Evolutionary conservation across 2,113 vertebrate genomes (phyloP), one percentile per base, ranked within the genome.

Genomic region (Prinia subflava): DNA sequence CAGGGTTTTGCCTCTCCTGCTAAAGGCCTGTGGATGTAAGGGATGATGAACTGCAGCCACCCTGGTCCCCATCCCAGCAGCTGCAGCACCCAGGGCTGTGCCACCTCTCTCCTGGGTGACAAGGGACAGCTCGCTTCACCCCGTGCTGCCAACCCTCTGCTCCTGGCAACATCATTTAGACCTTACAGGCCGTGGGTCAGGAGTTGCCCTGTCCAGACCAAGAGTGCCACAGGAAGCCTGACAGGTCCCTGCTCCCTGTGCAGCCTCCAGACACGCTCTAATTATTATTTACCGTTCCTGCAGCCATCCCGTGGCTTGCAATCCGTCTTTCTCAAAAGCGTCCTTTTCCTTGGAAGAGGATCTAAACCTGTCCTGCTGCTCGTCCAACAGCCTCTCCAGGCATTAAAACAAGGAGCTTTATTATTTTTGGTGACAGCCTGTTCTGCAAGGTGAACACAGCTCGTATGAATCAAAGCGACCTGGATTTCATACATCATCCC

Each of bases 371-470:
- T 82, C 92, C 93, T 37, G 85, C 87, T 14, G 47, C 87, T 86
- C 31, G 2, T 80, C 92, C 85, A 53, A 88, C 47, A 67, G 92
- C 95, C 92, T 89, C 83, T 83, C 86, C 39, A 53, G 94, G 91
- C 76, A 56, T 59, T 81, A 90, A 91, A 90, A 74, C 89, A 60
- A 89, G 89, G 89, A 94, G 89, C 30, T 96, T 92, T 94, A 90
- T 96, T 93, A 93, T 89, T 89, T 90, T 88, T 78, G 6, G 68
- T 83, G 94, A 93, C 95, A 95, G 95, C 35, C 73, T 33, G 41
- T 60, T 85, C 94, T 59, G 89, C 86, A 81, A 95, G 92, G 95
- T 89, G 95, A 93, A n/a, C 80, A 14, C 94, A 47, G 41, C 79
- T 49, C 4, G 1, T 35, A 81, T 89, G 96, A 92, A 94, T 90